Base-by-base conservation (phyloP, 1,140 invertebrate genomes). In the Ostrea denselamellosa region DNA sequence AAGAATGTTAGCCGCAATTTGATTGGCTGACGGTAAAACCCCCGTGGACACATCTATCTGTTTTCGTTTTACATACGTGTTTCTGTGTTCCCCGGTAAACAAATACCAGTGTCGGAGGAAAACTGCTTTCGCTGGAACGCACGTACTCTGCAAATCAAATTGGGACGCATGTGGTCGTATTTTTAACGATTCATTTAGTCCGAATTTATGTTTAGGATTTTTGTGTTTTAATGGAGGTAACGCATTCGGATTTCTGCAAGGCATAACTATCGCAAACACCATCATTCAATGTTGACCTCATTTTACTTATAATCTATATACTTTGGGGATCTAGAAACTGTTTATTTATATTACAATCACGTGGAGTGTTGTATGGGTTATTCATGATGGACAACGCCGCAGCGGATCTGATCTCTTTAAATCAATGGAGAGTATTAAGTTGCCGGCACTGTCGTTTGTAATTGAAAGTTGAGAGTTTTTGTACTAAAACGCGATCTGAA, bases 21-120 rank as follows among this genome's bases (percentile, higher is more conserved):
- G 71, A 90, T 90, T 90, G 89, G 89, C 54, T 86, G 71, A 85
- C 83, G 28, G 44, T 85, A 54, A 88, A 90, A 54, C 85, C 89
- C 89, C 89, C 86, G 85, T 90, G 89, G 89, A 90, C 89, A 90
- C 88, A 90, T 87, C 85, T 90, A 90, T 90, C 87, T 88, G 85
- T 85, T 65, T 88, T 77, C 68, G 65, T 85, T 77, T 82, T 62
- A 62, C 83, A 84, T 71, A 56, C 68, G 65, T 83, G 87, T 90
- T 85, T 87, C 88, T 86, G 85, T 68, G 88, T 90, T 83, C 87
- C 85, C 62, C 22, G 58, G 89, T 90, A 90, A 90, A 90, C 89
- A 90, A 90, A 90, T 81, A 83, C 71, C 88, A 88, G 85, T 86
- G 89, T 90, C 81, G 84, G 81, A 56, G 87, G 81, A 68, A 71